Percentiles rank a stretch among this genome's conserved stretches.
phyloP scores from a whole-genome alignment of 2,113 vertebrate species.

The Brachionichthys hirsutus region DNA sequence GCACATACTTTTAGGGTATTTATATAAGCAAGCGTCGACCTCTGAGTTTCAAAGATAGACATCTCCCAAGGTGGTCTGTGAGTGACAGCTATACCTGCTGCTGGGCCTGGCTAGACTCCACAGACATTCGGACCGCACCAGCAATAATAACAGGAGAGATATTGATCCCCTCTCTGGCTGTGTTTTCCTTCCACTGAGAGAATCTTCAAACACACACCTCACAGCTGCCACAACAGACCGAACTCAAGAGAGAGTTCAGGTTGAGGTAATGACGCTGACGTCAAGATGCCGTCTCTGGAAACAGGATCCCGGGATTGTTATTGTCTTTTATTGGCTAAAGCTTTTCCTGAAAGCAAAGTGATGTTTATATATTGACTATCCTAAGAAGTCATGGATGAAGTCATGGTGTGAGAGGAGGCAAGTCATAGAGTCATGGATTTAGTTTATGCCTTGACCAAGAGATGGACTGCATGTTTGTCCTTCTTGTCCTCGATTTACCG shows the following conservation, averaged over 20 bases:
- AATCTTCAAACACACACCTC: slow-evolving; percentile 46
- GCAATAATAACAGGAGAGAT: slow-evolving; percentile 47
- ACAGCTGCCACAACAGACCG: slow-evolving; percentile 57
- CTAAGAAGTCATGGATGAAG: too few relatives aligned
- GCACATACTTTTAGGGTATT: too few relatives aligned
- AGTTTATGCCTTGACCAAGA: too few relatives aligned
- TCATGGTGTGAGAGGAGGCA: too few relatives aligned
- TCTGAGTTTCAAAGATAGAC: slow-evolving; percentile 5
- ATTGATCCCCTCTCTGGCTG: slow-evolving; percentile 40
- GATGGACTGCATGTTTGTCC: too few relatives aligned
- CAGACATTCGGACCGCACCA: slow-evolving; percentile 31
- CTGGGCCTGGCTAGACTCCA: slow-evolving; percentile 39
- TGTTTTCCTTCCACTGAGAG: slow-evolving; percentile 54
- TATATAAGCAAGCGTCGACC: too few relatives aligned
- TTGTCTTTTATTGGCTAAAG: too few relatives aligned
- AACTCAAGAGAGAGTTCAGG: slow-evolving; percentile 29
- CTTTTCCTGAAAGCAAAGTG: too few relatives aligned
- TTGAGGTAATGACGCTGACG: slow-evolving; percentile 6
- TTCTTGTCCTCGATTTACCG: too few relatives aligned
- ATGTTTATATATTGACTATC: neutral
- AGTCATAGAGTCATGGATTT: too few relatives aligned
- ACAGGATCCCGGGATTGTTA: too few relatives aligned
- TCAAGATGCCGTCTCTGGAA: slow-evolving; percentile 6
- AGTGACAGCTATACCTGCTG: slow-evolving; percentile 50
- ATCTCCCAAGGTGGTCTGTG: slow-evolving; percentile 40